A percentile compares a stretch with the other conserved stretches of the same genome.
Conservation (phyloP, 2,113 vertebrate species). For the Xiphorhynchus elegans region DNA sequence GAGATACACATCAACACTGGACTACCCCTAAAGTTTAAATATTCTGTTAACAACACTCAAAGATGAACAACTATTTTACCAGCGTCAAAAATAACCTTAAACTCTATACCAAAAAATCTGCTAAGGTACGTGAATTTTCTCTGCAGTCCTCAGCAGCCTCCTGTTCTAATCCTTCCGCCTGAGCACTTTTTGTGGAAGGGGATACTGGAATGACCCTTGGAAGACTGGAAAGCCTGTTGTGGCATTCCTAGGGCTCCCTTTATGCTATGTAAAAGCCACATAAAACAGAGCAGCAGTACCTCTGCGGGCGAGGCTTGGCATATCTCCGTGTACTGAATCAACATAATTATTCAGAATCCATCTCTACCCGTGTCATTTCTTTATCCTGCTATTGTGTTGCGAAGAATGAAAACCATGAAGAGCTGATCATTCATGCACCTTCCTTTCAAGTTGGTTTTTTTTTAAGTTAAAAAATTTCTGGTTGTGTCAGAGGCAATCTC, state of each 20-base stretch:
- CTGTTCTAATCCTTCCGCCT: neutral
- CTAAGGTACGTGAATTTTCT: neutral
- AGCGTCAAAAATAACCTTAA: neutral
- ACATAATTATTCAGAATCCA: conserved; percentile 24
- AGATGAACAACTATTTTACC: neutral
- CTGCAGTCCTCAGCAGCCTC: neutral
- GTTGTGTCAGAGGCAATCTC: neutral
- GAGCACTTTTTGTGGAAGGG: neutral
- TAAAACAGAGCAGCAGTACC: conserved; percentile 26
- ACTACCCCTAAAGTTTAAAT: neutral
- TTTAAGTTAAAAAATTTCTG: neutral
- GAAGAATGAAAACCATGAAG: conserved; percentile 32
- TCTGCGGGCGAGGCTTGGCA: conserved; percentile 3
- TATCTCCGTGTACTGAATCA: neutral
- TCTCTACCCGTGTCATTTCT: neutral
- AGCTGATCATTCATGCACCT: neutral
- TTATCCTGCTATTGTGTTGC: conserved; percentile 20
- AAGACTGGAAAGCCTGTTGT: neutral
- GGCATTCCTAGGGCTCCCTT: neutral
- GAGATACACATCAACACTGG: neutral
- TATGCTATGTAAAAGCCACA: neutral
- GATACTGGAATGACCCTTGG: neutral
- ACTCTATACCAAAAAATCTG: neutral
- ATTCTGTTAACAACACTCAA: conserved; percentile 10
- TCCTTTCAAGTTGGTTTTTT: neutral